These are phyloP conservation scores for Linepithema humile DNA, from an alignment of 1,140 invertebrate genomes.

Conservation along the genomic window DNA sequence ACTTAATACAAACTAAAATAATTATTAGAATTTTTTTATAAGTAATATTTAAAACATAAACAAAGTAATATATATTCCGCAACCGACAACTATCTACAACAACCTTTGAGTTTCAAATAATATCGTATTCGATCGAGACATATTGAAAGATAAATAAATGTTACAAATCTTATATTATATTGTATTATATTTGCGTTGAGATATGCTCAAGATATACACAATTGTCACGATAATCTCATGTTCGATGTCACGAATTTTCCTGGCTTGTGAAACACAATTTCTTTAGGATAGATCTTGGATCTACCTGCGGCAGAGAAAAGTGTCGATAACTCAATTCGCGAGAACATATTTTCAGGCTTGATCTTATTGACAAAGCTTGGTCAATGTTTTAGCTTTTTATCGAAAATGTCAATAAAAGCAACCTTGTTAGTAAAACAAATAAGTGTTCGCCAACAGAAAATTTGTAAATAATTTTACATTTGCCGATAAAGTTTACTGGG, in stretches of 20 bases:
- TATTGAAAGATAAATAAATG: no score
- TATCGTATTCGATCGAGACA: constrained; percentile 5
- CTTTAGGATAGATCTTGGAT: constrained; percentile 62
- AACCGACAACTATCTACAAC: constrained; percentile 1
- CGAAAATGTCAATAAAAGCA: background rate
- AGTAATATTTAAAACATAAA: no score
- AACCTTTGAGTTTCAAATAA: constrained; percentile 4
- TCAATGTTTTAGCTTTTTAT: constrained; percentile 39
- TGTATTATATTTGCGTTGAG: no score
- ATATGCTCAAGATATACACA: no score
- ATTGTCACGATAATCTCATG: background rate
- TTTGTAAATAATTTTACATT: background rate
- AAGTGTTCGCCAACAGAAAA: background rate
- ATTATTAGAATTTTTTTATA: no score
- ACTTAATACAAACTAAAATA: no score
- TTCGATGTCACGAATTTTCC: background rate
- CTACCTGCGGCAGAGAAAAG: constrained; percentile 30
- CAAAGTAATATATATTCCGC: no score
- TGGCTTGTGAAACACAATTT: constrained; percentile 58
- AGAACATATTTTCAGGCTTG: background rate
- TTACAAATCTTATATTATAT: no score
- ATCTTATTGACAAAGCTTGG: background rate
- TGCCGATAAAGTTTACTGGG: background rate
- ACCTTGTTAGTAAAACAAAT: background rate
- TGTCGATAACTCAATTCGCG: constrained; percentile 44